Evolutionary conservation across 2,113 vertebrate genomes (phyloP).

Genomic region (Orthonyx spaldingii): DNA sequence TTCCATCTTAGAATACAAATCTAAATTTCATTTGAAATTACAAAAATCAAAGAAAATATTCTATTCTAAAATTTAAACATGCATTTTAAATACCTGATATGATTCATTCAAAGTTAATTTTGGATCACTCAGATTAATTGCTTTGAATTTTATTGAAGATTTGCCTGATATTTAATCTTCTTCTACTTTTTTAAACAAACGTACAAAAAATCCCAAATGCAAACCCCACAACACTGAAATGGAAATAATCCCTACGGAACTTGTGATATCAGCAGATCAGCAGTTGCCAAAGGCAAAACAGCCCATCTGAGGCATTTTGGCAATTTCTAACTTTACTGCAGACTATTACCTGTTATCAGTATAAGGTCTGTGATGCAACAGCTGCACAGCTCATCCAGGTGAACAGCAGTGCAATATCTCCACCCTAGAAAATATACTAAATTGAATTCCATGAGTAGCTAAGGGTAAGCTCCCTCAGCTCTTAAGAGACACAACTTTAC

Average conservation of each 20-base stretch:
- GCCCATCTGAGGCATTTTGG: background rate
- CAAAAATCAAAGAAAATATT: background rate
- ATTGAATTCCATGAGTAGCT: background rate
- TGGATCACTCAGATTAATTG: background rate
- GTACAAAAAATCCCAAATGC: background rate
- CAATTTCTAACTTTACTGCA: background rate
- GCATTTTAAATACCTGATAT: background rate
- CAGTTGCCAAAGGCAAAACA: background rate
- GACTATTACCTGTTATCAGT: background rate
- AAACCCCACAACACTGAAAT: background rate
- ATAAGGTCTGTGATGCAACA: background rate
- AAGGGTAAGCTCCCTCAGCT: background rate
- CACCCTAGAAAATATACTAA: too few relatives aligned
- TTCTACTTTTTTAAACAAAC: background rate
- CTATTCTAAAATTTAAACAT: background rate
- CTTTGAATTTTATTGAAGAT: background rate
- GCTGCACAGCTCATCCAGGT: background rate
- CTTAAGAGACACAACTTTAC: background rate
- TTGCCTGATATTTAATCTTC: background rate
- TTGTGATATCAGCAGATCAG: background rate
- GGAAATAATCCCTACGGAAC: background rate
- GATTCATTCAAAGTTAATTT: background rate
- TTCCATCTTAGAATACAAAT: background rate
- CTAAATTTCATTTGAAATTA: background rate
- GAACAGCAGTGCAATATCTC: background rate